These are phyloP conservation scores for Phaenicophaeus curvirostris DNA, from an alignment of 2,797 vertebrate genomes.

Conservation along the genomic window DNA sequence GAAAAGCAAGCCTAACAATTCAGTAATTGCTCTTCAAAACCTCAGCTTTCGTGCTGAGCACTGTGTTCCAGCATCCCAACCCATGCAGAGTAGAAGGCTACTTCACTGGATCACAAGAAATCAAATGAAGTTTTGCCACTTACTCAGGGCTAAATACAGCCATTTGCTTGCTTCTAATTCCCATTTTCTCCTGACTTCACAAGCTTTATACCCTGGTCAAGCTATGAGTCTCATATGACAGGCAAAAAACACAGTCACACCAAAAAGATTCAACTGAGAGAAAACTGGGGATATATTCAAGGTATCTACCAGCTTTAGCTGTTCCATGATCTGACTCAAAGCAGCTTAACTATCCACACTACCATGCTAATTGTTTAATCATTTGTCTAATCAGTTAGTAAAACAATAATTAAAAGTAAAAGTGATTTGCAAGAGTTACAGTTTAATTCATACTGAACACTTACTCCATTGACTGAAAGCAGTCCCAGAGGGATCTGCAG, in stretches of 20 bases:
- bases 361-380: background rate
- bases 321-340: background rate
- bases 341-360: background rate
- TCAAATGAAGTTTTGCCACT: background rate
- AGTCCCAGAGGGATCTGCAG: background rate
- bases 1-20: background rate
- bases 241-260: fast-evolving
- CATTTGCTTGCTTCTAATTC: background rate
- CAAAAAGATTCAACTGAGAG: background rate
- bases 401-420: conserved; percentile 36
- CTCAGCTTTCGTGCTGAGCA: background rate
- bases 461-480: background rate
- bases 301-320: background rate
- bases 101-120: background rate
- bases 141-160: background rate
- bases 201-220: background rate
- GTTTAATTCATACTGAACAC: background rate
- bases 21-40: conserved; percentile 6
- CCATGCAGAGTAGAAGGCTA: background rate
- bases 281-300: background rate
- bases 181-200: background rate
- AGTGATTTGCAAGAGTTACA: background rate
- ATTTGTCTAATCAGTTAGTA: background rate
- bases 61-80: background rate
- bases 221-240: background rate